These are phyloP conservation scores for Andrena bucephala DNA, from an alignment of 2,888 invertebrate species.

Conservation along the genomic window DNA sequence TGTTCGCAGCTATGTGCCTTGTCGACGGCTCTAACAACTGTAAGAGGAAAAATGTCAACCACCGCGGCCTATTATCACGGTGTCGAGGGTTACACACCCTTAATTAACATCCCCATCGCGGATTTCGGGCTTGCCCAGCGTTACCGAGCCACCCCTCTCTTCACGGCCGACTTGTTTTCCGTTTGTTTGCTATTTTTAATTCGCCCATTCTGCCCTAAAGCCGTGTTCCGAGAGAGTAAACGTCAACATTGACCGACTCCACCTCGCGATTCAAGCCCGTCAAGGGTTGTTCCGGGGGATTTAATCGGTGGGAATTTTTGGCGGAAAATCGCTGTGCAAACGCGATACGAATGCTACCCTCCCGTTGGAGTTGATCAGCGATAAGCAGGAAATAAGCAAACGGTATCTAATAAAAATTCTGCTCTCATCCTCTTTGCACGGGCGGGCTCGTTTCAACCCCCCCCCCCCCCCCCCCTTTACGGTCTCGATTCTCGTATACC, in stretches of 20 bases:
- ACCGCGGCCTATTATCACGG: conserved; percentile 28
- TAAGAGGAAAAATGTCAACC: conserved; percentile 39
- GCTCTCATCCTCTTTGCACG: no score
- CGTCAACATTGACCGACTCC: no score
- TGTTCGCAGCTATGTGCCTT: conserved; percentile 21
- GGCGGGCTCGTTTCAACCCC: not conserved
- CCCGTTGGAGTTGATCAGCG: no score
- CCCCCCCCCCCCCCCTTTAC: not conserved
- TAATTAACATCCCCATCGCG: conserved; percentile 38
- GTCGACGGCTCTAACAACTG: conserved; percentile 28
- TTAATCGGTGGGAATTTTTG: no score
- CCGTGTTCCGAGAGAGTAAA: no score
- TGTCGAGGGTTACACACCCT: conserved; percentile 15
- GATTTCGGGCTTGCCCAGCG: not conserved
- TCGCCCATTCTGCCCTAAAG: not conserved
- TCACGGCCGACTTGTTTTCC: conserved; percentile 7
- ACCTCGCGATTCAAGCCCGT: not conserved
- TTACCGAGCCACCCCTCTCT: not conserved
- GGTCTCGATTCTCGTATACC: not conserved
- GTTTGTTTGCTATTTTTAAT: conserved; percentile 32
- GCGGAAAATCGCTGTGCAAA: no score
- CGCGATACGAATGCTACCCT: no score
- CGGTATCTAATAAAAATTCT: no score
- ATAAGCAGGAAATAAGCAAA: no score
- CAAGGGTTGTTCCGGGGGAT: not conserved